These are phyloP conservation scores for Psittacus erithacus DNA, from an alignment of 2,113 vertebrate genomes.

Conservation along the genomic window DNA sequence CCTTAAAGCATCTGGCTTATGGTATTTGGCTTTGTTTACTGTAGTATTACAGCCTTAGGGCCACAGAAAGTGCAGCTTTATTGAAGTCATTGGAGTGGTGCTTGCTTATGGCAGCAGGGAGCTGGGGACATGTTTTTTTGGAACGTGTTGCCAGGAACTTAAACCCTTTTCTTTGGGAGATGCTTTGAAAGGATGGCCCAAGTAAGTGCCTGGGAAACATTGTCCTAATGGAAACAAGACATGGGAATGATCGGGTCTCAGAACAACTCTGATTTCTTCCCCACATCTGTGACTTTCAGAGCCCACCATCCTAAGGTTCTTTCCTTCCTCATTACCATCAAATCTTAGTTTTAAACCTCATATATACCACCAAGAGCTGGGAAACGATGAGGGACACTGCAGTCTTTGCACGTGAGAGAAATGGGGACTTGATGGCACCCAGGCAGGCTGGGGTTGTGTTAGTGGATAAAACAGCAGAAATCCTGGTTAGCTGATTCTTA, in stretches of 20 bases:
- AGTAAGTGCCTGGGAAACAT: background rate
- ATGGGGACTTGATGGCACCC: background rate
- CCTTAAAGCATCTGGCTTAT: conserved; percentile 37
- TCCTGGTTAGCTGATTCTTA: background rate
- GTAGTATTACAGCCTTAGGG: conserved; percentile 32
- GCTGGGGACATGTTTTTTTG: background rate
- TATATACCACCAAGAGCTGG: background rate
- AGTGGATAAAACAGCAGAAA: background rate
- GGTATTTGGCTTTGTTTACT: conserved; percentile 39
- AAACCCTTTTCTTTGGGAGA: conserved; percentile 39
- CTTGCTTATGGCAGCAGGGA: conserved; percentile 42
- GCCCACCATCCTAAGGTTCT: background rate
- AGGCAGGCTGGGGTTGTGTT: background rate
- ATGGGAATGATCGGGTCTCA: background rate
- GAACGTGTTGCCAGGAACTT: background rate
- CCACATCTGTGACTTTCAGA: background rate
- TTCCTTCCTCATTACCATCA: background rate
- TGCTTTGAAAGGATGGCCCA: conserved; percentile 9
- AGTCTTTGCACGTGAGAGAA: background rate
- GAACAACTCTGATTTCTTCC: background rate
- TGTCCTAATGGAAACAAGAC: conserved; percentile 14
- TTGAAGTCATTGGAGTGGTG: conserved; percentile 32
- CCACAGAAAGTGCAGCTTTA: conserved; percentile 40
- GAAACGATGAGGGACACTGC: background rate
- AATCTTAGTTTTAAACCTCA: background rate